Percentiles rank a stretch among this genome's conserved stretches.
phyloP scores from a whole-genome alignment of 2,113 vertebrate species.

The Ahaetulla prasina region DNA sequence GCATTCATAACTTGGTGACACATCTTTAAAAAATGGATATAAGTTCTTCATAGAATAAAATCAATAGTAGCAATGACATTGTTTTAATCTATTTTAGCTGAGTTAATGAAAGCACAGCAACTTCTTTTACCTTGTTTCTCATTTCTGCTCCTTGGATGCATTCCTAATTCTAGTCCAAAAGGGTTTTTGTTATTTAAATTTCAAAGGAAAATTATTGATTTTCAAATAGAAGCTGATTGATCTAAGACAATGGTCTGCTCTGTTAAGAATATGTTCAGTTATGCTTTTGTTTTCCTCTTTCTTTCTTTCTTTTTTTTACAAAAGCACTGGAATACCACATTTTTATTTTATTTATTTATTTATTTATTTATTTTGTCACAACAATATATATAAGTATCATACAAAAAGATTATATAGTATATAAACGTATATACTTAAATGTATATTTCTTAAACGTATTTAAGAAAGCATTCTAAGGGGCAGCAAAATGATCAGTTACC shows the following conservation, averaged over 20 bases:
- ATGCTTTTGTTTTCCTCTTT: background rate
- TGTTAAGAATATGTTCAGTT: background rate
- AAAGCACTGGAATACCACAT: background rate
- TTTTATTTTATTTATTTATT: too few species aligned
- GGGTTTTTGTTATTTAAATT: background rate
- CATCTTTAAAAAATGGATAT: background rate
- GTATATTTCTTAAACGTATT: too few species aligned
- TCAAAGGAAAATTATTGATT: slow-evolving; percentile 6
- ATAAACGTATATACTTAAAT: too few species aligned
- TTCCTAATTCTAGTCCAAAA: background rate
- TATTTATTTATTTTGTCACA: too few species aligned
- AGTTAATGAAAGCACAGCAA: background rate
- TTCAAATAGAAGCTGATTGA: background rate
- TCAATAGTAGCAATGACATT: background rate
- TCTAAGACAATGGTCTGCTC: background rate
- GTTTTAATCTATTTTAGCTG: background rate
- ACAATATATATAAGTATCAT: too few species aligned
- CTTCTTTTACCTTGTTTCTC: background rate
- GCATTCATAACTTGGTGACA: background rate
- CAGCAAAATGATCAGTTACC: slow-evolving; percentile 13
- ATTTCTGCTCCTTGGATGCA: background rate
- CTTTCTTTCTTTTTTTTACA: background rate
- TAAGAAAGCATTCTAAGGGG: background rate
- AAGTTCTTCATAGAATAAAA: background rate
- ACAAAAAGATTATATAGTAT: too few species aligned